A percentile compares a stretch with the other conserved stretches of the same genome.
phyloP scores from a whole-genome alignment of 2,888 invertebrate genomes.

The Lumbricus terrestris region DNA sequence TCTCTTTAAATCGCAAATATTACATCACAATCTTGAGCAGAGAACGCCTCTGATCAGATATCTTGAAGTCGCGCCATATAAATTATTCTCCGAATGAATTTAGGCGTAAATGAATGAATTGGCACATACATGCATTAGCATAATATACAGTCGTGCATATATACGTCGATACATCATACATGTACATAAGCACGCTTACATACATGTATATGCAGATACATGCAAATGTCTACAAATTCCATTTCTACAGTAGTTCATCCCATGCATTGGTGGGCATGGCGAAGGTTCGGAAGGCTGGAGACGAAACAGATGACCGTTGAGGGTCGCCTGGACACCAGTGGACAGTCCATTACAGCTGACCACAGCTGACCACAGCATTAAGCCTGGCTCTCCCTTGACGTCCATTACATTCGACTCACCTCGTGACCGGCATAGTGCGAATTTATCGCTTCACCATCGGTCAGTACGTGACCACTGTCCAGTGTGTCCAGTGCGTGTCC shows the following conservation, averaged over 20 bases:
- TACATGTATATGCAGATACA: neutral
- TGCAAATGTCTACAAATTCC: neutral
- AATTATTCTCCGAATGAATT: too few species aligned
- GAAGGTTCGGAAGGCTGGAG: neutral
- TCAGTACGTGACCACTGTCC: neutral
- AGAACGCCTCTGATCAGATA: too few species aligned
- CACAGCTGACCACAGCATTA: neutral
- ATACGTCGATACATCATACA: neutral
- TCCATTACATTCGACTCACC: neutral
- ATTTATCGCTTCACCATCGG: neutral
- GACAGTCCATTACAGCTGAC: neutral
- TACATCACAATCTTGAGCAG: too few species aligned
- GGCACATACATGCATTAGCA: too few species aligned
- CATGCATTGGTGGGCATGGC: neutral
- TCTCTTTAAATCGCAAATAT: too few species aligned
- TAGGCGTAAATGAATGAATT: too few species aligned
- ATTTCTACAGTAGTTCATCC: neutral
- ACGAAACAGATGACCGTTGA: neutral
- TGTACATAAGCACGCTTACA: neutral
- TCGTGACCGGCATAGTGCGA: neutral
- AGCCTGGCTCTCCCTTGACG: neutral
- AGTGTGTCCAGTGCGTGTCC: too few species aligned
- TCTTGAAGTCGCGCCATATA: too few species aligned
- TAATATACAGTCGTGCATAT: neutral
- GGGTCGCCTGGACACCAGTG: neutral